A percentile compares a stretch with the other conserved stretches of the same genome.
Conservation (phyloP, 2,113 vertebrate species). For the Pseudonaja textilis region DNA sequence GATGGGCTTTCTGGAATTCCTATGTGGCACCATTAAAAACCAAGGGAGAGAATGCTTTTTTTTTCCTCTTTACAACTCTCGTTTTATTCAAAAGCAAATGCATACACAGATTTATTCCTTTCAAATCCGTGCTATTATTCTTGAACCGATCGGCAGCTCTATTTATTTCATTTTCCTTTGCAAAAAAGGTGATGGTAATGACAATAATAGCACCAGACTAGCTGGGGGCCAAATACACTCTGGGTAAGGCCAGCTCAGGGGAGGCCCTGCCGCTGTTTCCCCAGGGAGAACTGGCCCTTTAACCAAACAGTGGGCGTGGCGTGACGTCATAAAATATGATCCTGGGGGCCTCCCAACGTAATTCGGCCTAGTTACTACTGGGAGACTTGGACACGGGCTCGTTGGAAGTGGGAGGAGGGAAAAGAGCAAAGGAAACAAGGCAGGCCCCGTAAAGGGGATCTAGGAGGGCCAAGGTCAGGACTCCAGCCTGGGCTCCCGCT, state of each 20-base stretch:
- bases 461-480: background rate
- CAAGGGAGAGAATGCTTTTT: background rate
- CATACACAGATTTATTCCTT: background rate
- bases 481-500: slow-evolving; percentile 13
- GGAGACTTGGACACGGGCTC: background rate
- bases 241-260: background rate
- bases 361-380: background rate
- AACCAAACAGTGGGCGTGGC: background rate
- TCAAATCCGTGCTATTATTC: background rate
- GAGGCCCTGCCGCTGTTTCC: background rate
- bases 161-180: background rate
- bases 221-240: background rate
- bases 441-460: slow-evolving; percentile 46
- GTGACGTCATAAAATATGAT: background rate
- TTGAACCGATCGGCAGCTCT: background rate
- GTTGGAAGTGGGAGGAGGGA: background rate
- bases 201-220: background rate
- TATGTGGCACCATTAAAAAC: background rate
- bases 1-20: background rate
- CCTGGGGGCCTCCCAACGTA: background rate
- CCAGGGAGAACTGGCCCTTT: slow-evolving; percentile 12
- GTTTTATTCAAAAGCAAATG: background rate
- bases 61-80: background rate
- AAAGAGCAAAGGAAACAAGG: background rate
- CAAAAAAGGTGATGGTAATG: background rate